phyloP scores from a whole-genome alignment of 1,140 invertebrate genomes.

The Drosophila ficusphila region DNA sequence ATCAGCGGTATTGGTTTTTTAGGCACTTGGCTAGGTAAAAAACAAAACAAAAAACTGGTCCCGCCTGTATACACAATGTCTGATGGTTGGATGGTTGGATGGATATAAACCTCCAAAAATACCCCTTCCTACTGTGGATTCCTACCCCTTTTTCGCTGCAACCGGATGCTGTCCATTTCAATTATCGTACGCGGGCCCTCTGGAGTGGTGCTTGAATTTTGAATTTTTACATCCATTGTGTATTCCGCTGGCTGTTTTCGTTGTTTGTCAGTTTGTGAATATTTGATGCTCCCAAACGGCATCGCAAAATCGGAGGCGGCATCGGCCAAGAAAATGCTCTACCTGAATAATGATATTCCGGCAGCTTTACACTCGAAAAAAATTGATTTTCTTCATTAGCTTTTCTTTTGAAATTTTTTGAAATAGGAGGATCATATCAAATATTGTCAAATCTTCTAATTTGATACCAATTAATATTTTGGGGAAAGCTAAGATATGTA shows the following conservation, averaged over 20 bases:
- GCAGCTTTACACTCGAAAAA: neutral
- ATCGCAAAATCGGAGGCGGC: constrained; percentile 4
- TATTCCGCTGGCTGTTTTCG: constrained; percentile 7
- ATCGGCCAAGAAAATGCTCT: constrained; percentile 2
- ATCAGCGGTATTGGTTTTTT: constrained; percentile 3
- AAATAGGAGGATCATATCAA: too few species aligned
- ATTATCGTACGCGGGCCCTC: constrained; percentile 67
- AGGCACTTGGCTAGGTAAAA: constrained; percentile 2
- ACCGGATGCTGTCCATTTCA: constrained; percentile 80
- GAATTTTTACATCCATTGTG: constrained; percentile 69
- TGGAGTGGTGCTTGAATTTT: constrained; percentile 79
- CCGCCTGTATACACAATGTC: neutral
- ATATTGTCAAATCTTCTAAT: too few species aligned
- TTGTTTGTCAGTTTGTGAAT: constrained; percentile 68
- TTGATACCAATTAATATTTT: neutral
- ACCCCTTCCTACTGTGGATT: constrained; percentile 7
- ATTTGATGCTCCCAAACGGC: constrained; percentile 58
- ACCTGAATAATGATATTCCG: neutral
- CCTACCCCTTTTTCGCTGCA: constrained; percentile 55
- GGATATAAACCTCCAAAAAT: constrained; percentile 1
- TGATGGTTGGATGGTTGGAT: neutral
- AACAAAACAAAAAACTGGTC: neutral
- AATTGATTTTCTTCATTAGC: neutral
- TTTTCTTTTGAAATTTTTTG: neutral
- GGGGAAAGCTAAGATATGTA: too few species aligned